Percentiles rank a stretch among this genome's conserved stretches.
These are phyloP conservation scores for Laticauda laticaudata DNA, from an alignment of 2,113 vertebrate genomes.

Conservation along the genomic window DNA sequence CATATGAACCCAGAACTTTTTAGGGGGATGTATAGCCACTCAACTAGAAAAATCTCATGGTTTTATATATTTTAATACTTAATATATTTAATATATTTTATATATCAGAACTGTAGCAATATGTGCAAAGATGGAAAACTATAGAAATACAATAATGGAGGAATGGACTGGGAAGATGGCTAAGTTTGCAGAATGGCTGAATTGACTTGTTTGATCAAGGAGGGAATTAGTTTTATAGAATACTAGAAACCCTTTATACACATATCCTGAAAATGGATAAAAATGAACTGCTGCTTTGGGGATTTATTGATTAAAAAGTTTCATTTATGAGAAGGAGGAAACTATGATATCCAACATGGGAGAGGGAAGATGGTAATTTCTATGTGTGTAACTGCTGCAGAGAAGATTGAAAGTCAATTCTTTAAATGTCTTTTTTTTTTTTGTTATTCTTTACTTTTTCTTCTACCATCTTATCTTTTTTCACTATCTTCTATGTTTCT, in stretches of 20 bases:
- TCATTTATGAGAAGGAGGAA: neutral
- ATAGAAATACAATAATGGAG: neutral
- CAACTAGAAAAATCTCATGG: neutral
- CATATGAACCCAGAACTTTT: neutral
- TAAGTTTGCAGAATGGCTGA: neutral
- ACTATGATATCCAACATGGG: neutral
- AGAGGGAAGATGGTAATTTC: neutral
- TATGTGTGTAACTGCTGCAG: neutral
- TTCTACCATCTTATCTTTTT: too few relatives aligned
- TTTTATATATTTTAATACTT: neutral
- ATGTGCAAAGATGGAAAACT: neutral
- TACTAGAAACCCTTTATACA: neutral
- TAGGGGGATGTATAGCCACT: neutral
- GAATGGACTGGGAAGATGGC: neutral
- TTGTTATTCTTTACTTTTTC: neutral
- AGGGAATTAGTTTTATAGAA: neutral
- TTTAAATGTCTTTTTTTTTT: neutral
- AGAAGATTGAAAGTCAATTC: neutral
- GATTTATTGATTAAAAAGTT: neutral
- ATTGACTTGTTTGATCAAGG: neutral
- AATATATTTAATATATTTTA: neutral
- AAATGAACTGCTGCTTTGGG: neutral
- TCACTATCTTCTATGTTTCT: neutral
- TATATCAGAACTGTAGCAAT: neutral
- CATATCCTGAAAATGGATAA: neutral